These are phyloP conservation scores for Mellilla xanthometata DNA, from an alignment of 2,888 invertebrate species.

Conservation along the genomic window DNA sequence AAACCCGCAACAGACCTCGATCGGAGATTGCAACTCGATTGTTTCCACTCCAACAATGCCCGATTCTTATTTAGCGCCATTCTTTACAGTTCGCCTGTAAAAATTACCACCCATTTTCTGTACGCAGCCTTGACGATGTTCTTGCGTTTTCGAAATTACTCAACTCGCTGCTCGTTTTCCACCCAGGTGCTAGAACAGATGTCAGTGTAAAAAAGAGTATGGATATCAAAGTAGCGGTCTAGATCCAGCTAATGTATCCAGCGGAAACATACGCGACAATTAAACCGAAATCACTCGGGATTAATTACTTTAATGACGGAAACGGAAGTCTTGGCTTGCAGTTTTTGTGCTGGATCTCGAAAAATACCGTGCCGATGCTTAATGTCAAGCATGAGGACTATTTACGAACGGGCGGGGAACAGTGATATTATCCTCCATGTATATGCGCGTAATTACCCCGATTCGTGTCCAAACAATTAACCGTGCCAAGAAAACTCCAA, in stretches of 20 bases:
- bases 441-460: conserved; percentile 25
- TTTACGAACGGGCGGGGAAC: conserved; percentile 36
- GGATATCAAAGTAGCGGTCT: conserved; percentile 25
- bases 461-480: conserved; percentile 20
- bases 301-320: conserved; percentile 79
- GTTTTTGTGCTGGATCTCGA: conserved; percentile 45
- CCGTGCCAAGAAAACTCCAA: conserved; percentile 8
- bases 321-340: conserved; percentile 66
- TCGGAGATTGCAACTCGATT: conserved; percentile 39
- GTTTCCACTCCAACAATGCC: conserved; percentile 34
- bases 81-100: conserved; percentile 11
- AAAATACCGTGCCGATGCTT: conserved; percentile 55
- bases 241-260: conserved; percentile 54
- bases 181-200: conserved; percentile 10
- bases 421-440: conserved; percentile 28
- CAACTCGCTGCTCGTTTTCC: not conserved
- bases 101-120: conserved; percentile 3
- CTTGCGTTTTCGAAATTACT: not conserved
- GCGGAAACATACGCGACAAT: conserved; percentile 66
- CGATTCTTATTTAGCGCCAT: conserved; percentile 26
- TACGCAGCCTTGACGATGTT: conserved; percentile 1
- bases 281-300: conserved; percentile 68
- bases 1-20: conserved; percentile 34
- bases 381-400: conserved; percentile 51
- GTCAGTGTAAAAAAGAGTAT: conserved; percentile 13